Conservation (phyloP, 2,888 invertebrate species). For the Tineola bisselliella region DNA sequence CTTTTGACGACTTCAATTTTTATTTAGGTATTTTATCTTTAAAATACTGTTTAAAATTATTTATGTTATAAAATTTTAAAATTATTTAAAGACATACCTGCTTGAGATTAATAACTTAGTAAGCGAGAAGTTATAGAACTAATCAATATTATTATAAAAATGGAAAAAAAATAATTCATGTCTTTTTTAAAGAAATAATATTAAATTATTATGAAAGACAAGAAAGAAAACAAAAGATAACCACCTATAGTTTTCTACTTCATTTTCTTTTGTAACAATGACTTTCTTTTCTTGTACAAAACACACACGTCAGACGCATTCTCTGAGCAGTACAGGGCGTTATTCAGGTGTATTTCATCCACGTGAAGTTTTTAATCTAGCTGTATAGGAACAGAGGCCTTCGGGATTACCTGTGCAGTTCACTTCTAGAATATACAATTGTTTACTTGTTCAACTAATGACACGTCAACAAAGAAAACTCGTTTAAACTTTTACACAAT, state of each 20-base stretch:
- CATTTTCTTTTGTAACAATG: not conserved
- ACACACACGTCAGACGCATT: slow-evolving; percentile 4
- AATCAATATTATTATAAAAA: too few relatives aligned
- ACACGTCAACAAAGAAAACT: not conserved
- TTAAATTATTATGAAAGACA: not conserved
- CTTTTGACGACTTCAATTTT: too few relatives aligned
- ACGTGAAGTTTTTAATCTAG: slow-evolving; percentile 12
- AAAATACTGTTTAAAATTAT: too few relatives aligned
- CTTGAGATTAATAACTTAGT: too few relatives aligned
- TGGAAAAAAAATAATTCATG: too few relatives aligned
- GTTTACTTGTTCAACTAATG: not conserved
- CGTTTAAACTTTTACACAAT: too few relatives aligned
- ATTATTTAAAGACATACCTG: too few relatives aligned
- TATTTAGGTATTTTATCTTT: too few relatives aligned
- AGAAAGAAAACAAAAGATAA: too few relatives aligned
- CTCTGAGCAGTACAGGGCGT: not conserved
- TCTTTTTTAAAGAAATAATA: not conserved
- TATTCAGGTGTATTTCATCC: slow-evolving; percentile 7
- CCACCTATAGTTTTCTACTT: not conserved
- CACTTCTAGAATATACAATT: slow-evolving; percentile 10
- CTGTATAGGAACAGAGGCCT: not conserved
- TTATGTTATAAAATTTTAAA: too few relatives aligned
- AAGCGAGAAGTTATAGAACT: too few relatives aligned
- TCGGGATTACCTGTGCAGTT: slow-evolving; percentile 6
- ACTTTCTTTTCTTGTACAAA: not conserved